Percentiles rank a stretch among this genome's conserved stretches.
phyloP scores from a whole-genome alignment of 1,140 invertebrate species.

The Physella acuta region DNA sequence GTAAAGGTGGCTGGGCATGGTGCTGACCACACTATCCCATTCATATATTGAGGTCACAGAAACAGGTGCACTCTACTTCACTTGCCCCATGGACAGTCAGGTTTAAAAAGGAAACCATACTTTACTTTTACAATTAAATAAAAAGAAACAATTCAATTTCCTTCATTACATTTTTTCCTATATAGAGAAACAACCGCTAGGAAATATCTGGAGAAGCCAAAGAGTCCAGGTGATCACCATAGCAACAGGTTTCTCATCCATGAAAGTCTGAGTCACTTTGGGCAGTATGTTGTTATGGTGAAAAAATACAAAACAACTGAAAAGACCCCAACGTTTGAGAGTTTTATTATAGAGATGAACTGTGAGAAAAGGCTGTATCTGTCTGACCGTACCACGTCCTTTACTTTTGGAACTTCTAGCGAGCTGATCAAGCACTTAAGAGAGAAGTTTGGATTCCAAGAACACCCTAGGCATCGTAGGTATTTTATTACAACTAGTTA shows the following conservation, averaged over 20 bases:
- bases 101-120: not conserved
- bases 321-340: too few relatives aligned
- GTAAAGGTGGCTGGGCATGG: too few relatives aligned
- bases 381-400: not conserved
- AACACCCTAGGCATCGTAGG: not conserved
- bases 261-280: slow-evolving; percentile 4
- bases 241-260: not conserved
- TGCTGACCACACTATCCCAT: too few relatives aligned
- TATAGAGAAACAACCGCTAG: not conserved
- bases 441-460: not conserved
- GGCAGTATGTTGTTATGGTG: not conserved
- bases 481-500: too few relatives aligned
- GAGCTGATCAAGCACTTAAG: not conserved
- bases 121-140: not conserved
- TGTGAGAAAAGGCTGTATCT: not conserved
- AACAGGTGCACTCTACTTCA: too few relatives aligned
- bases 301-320: not conserved
- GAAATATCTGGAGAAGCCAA: not conserved
- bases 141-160: not conserved
- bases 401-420: not conserved
- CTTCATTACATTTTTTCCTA: not conserved
- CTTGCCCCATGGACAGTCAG: not conserved
- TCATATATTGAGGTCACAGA: too few relatives aligned
- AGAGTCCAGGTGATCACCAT: not conserved
- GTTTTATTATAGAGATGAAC: not conserved